Evolutionary conservation across 1,140 invertebrate species (phyloP), one percentile per base, ranked within the genome.

Genomic region (Diprion similis): DNA sequence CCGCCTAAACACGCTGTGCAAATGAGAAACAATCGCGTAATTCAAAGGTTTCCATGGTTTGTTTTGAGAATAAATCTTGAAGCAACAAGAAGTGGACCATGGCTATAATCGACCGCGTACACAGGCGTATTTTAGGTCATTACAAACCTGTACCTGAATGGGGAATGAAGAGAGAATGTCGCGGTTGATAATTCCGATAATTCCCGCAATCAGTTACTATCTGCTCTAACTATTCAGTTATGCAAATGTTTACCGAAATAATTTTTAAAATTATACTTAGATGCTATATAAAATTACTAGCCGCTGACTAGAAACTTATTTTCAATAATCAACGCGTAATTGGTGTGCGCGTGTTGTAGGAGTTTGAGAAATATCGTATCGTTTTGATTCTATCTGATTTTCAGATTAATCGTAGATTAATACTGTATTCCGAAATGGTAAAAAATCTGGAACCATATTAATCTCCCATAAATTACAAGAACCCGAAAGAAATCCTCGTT

Each of bases 141-240:
- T 59, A 17, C 51, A 10, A 59, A 59, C n/a, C 51, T 59, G 51
- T 59, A 59, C 51, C 51, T 59, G 51, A 59, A 15, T 15, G 11
- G n/a, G 51, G 51, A 59, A 59, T 3, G 51, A 9, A 13, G 51
- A 59, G 51, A 59, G 51, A 17, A 15, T 15, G 51, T 59, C 51
- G 51, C 9, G 51, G 51, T 59, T 59, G 11, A 15, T 59, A 15
- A 59, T 59, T 59, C 51, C 51, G 11, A 15, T 59, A 15, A 59
- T 59, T 59, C 51, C 51, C 51, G 51, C n/a, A 59, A 59, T 59
- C n/a, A 59, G 51, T 59, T 59, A 59, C 51, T 59, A 59, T 59
- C 51, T 15, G n/a, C n/a, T 59, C 51, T 59, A 59, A 59, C n/a
- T 59, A 15, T 59, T 11, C 11, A 11, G 51, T 59, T 59, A n/a